These are phyloP conservation scores for Thamnaconus septentrionalis DNA, from an alignment of 2,113 vertebrate genomes.

Conservation along the genomic window DNA sequence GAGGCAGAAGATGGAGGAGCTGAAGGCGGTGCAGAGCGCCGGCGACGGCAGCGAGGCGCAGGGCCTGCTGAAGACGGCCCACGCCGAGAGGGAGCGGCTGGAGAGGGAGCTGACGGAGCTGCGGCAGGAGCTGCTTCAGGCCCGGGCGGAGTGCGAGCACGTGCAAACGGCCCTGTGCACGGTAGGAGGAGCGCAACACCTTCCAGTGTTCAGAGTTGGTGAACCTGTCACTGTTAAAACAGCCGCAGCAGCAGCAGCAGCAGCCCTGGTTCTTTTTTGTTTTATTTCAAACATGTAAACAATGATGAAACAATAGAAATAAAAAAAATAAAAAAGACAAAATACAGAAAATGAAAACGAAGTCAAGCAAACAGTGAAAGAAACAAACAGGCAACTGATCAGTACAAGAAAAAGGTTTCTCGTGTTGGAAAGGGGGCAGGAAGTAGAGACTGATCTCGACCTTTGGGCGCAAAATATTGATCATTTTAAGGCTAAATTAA, in stretches of 20 bases:
- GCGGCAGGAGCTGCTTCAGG: conserved; percentile 83
- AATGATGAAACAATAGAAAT: too few species aligned
- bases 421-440: too few species aligned
- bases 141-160: conserved; percentile 80
- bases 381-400: too few species aligned
- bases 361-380: too few species aligned
- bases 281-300: too few species aligned
- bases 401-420: too few species aligned
- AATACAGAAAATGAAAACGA: too few species aligned
- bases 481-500: too few species aligned
- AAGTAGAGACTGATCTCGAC: too few species aligned
- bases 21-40: conserved; percentile 75
- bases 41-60: conserved; percentile 80
- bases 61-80: conserved; percentile 81
- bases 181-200: conserved; percentile 67
- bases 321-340: too few species aligned
- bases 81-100: conserved; percentile 84
- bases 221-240: too few species aligned
- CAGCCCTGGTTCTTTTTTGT: background rate
- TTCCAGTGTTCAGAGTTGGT: background rate
- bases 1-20: conserved; percentile 81
- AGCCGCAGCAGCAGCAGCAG: background rate
- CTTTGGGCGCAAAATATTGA: too few species aligned
- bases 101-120: conserved; percentile 82
- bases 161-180: conserved; percentile 80